Evolutionary conservation across 2,113 vertebrate species (phyloP), one percentile per base, ranked within the genome.

Genomic region (Burhinus oedicnemus): DNA sequence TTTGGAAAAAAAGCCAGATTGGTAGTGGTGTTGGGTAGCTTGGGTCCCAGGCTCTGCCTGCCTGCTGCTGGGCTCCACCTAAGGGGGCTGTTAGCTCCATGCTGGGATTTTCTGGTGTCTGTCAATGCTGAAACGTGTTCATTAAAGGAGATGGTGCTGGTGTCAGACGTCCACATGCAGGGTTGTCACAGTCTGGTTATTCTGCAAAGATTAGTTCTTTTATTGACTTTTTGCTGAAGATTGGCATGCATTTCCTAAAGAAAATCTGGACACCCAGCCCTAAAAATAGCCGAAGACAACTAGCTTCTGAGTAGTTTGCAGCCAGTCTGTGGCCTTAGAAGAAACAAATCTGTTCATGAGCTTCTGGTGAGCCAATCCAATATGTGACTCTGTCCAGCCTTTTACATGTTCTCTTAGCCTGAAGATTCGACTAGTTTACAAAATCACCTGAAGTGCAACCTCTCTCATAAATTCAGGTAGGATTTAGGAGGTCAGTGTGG

Each of bases 221-320:
- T 82, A 89, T 78, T 91, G 95, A 95, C 87, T 91, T 76, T 66
- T 72, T 85, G n/a, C 79, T 93, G 84, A 96, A 87, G 96, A 96
- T 93, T 96, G 95, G 85, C 84, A 38, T 93, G 81, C 57, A 2
- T 96, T 95, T 96, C 71, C 85, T 92, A 34, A 93, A 32, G 95
- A 95, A 97, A 97, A 95, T 96, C 95, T 97, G 93, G 93, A 93
- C 79, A 58, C 66, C 16, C 71, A 55, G 64, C 93, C 92, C 95
- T 96, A 96, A 97, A 96, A 97, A 97, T 96, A 96, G 79, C 75
- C 8, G 3, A 83, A 92, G 92, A 96, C 92, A 91, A 97, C 85
- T 93, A 85, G 58, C 68, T 94, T 93, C 87, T 90, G 82, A 76
- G 93, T 86, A 94, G 81, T 87, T 92, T 94, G 78, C 93, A 94